Conservation (phyloP, 2,797 vertebrate genomes). For the Mormyrus hasselquistii region DNA sequence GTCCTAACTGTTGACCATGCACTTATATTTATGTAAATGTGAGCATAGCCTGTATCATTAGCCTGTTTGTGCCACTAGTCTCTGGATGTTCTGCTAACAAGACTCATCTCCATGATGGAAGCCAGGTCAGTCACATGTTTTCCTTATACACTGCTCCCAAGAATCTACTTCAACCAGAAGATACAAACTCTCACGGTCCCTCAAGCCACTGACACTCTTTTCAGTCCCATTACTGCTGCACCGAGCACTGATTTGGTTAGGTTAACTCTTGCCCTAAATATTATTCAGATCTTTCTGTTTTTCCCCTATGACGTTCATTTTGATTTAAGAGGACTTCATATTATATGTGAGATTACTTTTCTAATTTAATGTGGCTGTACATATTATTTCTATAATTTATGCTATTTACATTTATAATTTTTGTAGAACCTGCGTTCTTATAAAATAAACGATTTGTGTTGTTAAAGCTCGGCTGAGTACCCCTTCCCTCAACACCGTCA, state of each 20-base stretch:
- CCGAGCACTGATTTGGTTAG: background rate
- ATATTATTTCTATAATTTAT: constrained; percentile 6
- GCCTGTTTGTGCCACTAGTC: background rate
- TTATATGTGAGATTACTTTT: background rate
- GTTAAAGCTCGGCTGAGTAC: background rate
- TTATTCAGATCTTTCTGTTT: background rate
- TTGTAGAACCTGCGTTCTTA: background rate
- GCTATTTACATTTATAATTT: background rate
- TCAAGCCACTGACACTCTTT: background rate
- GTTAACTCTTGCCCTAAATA: background rate
- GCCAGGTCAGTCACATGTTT: background rate
- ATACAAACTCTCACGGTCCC: background rate
- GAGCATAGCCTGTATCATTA: background rate
- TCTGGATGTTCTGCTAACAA: background rate
- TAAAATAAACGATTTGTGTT: background rate
- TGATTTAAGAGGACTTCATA: background rate
- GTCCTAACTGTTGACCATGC: background rate
- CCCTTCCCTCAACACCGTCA: background rate
- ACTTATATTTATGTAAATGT: background rate
- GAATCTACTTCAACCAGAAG: background rate
- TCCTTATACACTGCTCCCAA: background rate
- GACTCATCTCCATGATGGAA: background rate
- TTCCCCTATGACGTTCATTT: background rate
- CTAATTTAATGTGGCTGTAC: background rate
- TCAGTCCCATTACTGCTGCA: background rate